phyloP scores from a whole-genome alignment of 2,888 invertebrate species.

The Parthenolecanium corni region DNA sequence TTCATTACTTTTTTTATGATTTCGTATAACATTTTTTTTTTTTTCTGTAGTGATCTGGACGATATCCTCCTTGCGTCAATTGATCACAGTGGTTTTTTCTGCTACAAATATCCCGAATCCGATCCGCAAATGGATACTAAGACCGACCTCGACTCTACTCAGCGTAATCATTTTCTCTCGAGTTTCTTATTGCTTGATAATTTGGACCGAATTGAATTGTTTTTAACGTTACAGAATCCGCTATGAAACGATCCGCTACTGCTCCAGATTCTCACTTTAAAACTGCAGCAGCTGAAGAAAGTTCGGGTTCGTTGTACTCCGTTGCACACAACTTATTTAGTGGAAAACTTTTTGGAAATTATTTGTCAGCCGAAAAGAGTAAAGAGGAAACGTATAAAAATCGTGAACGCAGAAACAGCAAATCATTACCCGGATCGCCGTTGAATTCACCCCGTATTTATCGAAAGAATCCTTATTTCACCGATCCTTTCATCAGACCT shows the following conservation, averaged over 20 bases:
- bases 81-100: slow-evolving; percentile 61
- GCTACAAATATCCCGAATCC: slow-evolving; percentile 48
- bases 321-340: slow-evolving; percentile 51
- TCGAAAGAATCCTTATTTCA: slow-evolving; percentile 51
- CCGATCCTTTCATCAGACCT: slow-evolving; percentile 34
- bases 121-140: slow-evolving; percentile 18
- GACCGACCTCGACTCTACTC: not conserved
- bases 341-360: slow-evolving; percentile 20
- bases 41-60: slow-evolving; percentile 46
- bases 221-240: not conserved
- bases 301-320: slow-evolving; percentile 50
- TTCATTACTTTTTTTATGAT: not conserved
- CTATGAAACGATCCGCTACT: slow-evolving; percentile 19
- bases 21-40: slow-evolving; percentile 2
- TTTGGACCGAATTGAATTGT: not conserved
- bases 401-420: slow-evolving; percentile 49
- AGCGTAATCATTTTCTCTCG: not conserved
- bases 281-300: slow-evolving; percentile 34
- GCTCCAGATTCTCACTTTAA: not conserved
- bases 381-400: slow-evolving; percentile 13
- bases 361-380: slow-evolving; percentile 11
- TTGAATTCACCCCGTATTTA: slow-evolving; percentile 50
- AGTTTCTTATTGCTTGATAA: too few species aligned
- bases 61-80: slow-evolving; percentile 57
- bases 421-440: slow-evolving; percentile 59